phyloP scores from a whole-genome alignment of 2,797 vertebrate species.

The Gambelia wislizenii region DNA sequence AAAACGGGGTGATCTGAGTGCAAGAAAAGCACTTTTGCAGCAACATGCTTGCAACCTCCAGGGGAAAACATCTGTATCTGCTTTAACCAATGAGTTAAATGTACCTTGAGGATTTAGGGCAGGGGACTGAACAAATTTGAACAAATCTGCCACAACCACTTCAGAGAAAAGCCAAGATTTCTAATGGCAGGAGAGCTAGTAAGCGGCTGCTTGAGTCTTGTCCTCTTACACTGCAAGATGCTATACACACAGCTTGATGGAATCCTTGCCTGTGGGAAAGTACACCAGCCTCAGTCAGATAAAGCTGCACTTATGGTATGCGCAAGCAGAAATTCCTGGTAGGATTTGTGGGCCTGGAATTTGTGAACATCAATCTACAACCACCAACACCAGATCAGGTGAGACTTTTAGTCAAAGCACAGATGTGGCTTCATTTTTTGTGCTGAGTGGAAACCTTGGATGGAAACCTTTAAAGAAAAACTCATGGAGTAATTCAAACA shows the following conservation, averaged over 20 bases:
- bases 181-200: neutral
- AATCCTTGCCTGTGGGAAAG: neutral
- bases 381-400: conserved; percentile 54
- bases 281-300: neutral
- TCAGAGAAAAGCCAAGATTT: neutral
- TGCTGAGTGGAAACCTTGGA: fast-evolving
- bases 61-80: neutral
- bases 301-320: neutral
- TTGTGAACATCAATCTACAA: conserved; percentile 23
- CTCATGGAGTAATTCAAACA: conserved; percentile 41
- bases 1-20: neutral
- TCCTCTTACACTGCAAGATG: neutral
- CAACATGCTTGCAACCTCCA: neutral
- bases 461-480: conserved; percentile 46
- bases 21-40: neutral
- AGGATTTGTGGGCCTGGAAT: conserved; percentile 63
- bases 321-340: conserved; percentile 58
- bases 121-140: neutral
- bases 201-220: neutral
- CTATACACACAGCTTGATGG: neutral
- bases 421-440: conserved; percentile 61
- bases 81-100: neutral
- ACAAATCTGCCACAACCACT: neutral
- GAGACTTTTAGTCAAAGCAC: conserved; percentile 55
- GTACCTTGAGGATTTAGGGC: neutral